Evolutionary conservation across 2,888 invertebrate species (phyloP).

Genomic region (Drosophila hamatofila): DNA sequence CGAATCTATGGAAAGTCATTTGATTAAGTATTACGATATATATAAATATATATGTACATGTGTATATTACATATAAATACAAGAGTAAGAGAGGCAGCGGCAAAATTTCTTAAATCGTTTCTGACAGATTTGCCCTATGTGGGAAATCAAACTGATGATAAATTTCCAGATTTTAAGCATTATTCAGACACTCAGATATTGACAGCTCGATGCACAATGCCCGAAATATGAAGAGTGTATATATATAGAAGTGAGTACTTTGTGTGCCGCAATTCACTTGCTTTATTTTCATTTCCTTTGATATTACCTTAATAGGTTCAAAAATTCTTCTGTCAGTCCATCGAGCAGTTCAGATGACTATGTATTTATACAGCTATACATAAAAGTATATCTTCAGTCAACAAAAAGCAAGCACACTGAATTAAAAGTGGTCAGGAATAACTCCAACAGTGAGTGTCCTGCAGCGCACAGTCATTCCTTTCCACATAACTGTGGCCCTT

Average conservation of each 20-base stretch:
- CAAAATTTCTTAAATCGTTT: neutral
- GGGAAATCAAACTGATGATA: neutral
- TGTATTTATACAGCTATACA: neutral
- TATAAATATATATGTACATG: neutral
- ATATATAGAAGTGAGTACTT: neutral
- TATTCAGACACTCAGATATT: neutral
- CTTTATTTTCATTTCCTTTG: neutral
- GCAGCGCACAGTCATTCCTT: slow-evolving; percentile 31
- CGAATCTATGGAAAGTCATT: neutral
- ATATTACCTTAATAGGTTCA: neutral
- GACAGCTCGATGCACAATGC: slow-evolving; percentile 1
- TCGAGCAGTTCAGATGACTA: too few relatives aligned
- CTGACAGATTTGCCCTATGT: neutral
- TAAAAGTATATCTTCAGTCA: neutral
- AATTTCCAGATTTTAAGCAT: slow-evolving; percentile 4
- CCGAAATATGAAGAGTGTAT: neutral
- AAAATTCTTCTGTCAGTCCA: neutral
- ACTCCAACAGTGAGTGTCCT: slow-evolving; percentile 28
- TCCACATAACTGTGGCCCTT: slow-evolving; percentile 16
- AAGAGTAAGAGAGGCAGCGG: neutral
- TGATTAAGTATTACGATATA: neutral
- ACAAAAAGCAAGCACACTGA: slow-evolving; percentile 3
- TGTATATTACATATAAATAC: neutral
- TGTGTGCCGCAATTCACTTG: neutral
- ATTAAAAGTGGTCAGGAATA: slow-evolving; percentile 26